Base-by-base conservation (phyloP, 2,888 invertebrate species). In the Dysmachus trigonus region DNA sequence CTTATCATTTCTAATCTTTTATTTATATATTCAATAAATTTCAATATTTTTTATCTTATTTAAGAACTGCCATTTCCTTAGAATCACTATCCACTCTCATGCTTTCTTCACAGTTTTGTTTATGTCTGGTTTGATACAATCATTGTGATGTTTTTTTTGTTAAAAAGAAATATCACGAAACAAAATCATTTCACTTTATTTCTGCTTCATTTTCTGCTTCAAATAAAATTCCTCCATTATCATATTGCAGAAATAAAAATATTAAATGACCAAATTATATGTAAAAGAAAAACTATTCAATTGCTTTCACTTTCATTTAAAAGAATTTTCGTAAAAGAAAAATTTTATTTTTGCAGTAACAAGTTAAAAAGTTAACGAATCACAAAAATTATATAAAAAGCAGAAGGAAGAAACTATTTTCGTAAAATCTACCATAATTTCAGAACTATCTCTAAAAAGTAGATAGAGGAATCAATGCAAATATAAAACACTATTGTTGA, bases 31-130 rank as follows among this genome's bases (percentile, higher is more conserved):
- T 71, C 41, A 62, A 35, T 51, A n/a, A 62, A 47, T 76, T 33
- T 74, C n/a, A 53, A 53, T 73, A 7, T 74, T 18, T 71, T 31
- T 47, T 41, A 8, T 31, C 8, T 41, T 53, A 22, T 27, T 6
- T 22, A 62, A 8, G 7, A 53, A 72, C 35, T 71, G 35, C 31
- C 62, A 85, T 77, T 62, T 77, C 35, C 62, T 53, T 38, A 35
- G n/a, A 85, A 10, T 53, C 71, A 77, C 62, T 62, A 22, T 77
- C 85, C 15, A 76, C 85, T 85, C 85, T 85, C 85, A 85, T 85
- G 85, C 79, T 85, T 85, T 85, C 85, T 76, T 38, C 74, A 76
- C 31, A 62, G 35, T 85, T 85, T 76, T 76, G 76, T 85, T 85
- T 62, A 72, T 85, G 85, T 85, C 85, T 85, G 85, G 85, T 85